phyloP scores from a whole-genome alignment of 2,113 vertebrate species.

The Daphoenositta chrysoptera region DNA sequence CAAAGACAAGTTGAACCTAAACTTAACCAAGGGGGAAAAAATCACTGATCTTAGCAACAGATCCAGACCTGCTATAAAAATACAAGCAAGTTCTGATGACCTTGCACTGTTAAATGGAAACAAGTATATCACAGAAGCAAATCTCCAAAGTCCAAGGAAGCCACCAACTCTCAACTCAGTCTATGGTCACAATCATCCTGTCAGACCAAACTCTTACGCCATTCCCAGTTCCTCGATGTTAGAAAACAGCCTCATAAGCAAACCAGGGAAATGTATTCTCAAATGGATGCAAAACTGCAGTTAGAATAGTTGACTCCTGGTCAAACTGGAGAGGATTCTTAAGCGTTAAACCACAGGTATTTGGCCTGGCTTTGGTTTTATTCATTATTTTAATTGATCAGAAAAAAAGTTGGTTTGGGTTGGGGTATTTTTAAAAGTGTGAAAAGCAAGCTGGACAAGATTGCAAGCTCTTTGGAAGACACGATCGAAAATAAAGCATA shows the following conservation, averaged over 20 bases:
- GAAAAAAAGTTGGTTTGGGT: not conserved
- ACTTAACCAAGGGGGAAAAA: not conserved
- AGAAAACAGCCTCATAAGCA: not conserved
- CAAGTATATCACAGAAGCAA: not conserved
- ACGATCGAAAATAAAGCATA: not conserved
- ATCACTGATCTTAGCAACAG: not conserved
- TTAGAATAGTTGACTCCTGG: not conserved
- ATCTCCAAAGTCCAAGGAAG: not conserved
- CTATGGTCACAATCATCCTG: not conserved
- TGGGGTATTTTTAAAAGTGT: fast-evolving
- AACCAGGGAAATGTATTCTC: not conserved
- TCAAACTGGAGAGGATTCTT: not conserved
- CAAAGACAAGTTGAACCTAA: not conserved
- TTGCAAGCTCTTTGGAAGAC: not conserved
- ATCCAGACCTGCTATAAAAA: not conserved
- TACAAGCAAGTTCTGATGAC: not conserved
- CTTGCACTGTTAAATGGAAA: not conserved
- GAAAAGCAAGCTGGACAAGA: not conserved
- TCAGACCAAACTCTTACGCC: not conserved
- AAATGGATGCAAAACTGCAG: not conserved
- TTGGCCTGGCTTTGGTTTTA: not conserved
- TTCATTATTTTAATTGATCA: not conserved
- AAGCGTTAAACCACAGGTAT: not conserved
- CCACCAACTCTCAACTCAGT: not conserved
- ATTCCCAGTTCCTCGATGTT: not conserved